Conservation (phyloP, 2,113 vertebrate genomes). For the Pluvialis apricaria region DNA sequence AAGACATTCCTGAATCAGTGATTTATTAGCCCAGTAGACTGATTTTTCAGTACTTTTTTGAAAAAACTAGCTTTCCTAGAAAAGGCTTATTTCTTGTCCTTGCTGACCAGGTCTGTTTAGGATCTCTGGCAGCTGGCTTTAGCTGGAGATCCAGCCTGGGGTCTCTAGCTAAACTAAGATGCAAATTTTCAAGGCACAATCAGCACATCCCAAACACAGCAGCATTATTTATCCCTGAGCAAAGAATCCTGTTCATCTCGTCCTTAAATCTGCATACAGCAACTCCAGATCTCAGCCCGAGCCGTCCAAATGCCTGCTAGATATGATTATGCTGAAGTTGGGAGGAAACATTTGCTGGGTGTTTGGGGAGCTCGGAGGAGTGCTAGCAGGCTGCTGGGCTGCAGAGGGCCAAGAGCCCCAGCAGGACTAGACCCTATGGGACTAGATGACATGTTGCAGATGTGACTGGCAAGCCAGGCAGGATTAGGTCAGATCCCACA, state of each 20-base stretch:
- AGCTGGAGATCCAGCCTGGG: neutral
- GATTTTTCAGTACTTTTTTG: neutral
- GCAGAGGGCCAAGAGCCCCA: neutral
- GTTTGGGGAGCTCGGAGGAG: neutral
- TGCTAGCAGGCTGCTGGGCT: neutral
- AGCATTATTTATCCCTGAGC: neutral
- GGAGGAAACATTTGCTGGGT: neutral
- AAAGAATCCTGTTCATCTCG: neutral
- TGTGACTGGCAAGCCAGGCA: neutral
- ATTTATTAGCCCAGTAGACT: neutral
- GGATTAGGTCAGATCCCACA: neutral
- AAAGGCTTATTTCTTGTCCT: neutral
- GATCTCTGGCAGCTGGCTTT: neutral
- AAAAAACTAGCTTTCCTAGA: neutral
- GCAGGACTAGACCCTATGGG: neutral
- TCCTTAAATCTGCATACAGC: neutral
- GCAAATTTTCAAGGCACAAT: neutral
- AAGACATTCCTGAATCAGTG: neutral
- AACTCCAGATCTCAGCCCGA: neutral
- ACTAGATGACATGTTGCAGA: neutral
- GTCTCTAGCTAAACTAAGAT: neutral
- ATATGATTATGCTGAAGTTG: neutral
- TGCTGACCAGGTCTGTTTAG: neutral
- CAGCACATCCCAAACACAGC: neutral
- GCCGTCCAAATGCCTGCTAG: neutral